Conservation (phyloP, 1,140 invertebrate species). For the Eciton burchellii region DNA sequence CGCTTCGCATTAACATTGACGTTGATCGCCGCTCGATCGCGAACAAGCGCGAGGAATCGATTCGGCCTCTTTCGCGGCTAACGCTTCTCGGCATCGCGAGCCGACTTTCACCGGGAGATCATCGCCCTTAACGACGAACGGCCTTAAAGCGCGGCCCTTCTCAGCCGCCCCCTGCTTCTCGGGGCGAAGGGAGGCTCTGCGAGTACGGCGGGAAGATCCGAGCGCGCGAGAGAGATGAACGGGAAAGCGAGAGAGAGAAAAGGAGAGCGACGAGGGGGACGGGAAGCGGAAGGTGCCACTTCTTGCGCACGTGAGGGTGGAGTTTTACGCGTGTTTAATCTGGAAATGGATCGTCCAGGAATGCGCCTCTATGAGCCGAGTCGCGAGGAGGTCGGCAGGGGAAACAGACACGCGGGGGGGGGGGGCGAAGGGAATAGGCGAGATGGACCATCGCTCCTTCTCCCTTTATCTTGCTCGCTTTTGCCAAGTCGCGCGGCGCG, state of each 20-base stretch:
- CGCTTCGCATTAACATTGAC: not conserved
- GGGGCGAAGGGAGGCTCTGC: constrained; percentile 11
- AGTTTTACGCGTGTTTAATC: constrained; percentile 85
- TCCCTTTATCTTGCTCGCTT: constrained; percentile 17
- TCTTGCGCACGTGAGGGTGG: constrained; percentile 76
- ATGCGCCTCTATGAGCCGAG: constrained; percentile 76
- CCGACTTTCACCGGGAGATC: no score
- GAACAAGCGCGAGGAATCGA: no score
- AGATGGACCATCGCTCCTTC: constrained; percentile 23
- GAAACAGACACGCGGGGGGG: constrained; percentile 56
- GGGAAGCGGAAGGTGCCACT: no score
- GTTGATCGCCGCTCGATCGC: not conserved
- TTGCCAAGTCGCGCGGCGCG: constrained; percentile 24
- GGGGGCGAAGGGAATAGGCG: constrained; percentile 19
- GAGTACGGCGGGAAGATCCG: constrained; percentile 30
- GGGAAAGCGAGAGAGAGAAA: constrained; percentile 22
- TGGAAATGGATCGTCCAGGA: constrained; percentile 84
- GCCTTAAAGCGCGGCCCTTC: no score
- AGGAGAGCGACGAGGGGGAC: constrained; percentile 59
- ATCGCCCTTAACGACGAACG: no score
- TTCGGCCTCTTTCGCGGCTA: no score
- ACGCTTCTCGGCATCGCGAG: no score
- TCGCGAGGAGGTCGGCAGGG: constrained; percentile 67
- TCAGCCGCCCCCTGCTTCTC: no score
- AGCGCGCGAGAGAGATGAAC: not conserved